Evolutionary conservation across 2,888 invertebrate genomes (phyloP), one percentile per base, ranked within the genome.

Genomic region (Lasioglossum marginatum): DNA sequence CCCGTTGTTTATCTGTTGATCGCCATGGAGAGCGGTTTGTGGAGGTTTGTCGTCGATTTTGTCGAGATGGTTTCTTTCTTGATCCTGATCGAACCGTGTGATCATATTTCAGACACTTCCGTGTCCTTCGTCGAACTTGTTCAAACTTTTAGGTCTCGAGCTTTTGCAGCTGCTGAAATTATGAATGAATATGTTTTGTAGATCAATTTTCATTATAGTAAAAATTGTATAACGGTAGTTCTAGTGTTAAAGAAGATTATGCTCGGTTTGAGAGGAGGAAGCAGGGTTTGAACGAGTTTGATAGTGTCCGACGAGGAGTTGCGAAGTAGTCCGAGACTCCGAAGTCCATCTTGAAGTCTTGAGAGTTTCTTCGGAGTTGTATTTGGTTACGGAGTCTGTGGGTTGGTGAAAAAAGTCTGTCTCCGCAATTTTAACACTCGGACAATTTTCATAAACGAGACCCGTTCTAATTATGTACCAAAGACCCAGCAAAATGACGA

Each of bases 11-110:
- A 81, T 52, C 83, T 43, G 76, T 89, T 78, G 60, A 43, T 66
- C 60, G 78, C 52, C 77, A 81, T 81, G 84, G 68, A 81, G 84
- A 76, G n/a, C 72, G 82, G 75, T 45, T 70, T 80, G 45, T 45
- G 79, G 82, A 87, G 87, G 87, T 89, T 89, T 34, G 87, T 89
- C 81, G 70, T 66, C 37, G 31, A 71, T 84, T 57, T 66, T 27
- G 19, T 66, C 16, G 34, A 19, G 2, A 4, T 23, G 31, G 19
- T 34, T 34, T 8, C 6, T 5, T 8, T 63, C 2, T 66, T 23
- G 1, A 31, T 23, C 6, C 4, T 1, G 10, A 19, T 66, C 19
- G 34, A 34, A 31, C 6, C 1, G 16, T 6, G 19, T 19, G 34
- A 6, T 23, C 19, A 23, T 10, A 3, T 2, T 23, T 23, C 2